A percentile compares a stretch with the other conserved stretches of the same genome.
phyloP scores from a whole-genome alignment of 2,888 invertebrate species.

The Arctia plantaginis region DNA sequence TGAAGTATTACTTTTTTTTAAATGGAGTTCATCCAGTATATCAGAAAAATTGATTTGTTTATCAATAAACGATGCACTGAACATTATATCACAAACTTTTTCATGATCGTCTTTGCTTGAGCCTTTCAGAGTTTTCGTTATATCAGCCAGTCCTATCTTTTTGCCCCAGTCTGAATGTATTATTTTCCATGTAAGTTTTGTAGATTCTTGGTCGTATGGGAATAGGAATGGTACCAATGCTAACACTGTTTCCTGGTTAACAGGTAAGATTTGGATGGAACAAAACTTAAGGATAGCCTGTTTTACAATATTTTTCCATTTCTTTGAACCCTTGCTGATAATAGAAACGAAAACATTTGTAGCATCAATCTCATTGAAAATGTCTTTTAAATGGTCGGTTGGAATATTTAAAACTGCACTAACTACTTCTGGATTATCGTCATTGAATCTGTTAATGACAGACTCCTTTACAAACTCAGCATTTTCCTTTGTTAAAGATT shows the following conservation, averaged over 20 bases:
- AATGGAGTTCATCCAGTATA: constrained; percentile 63
- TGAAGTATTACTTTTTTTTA: constrained; percentile 68
- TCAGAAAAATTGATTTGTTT: constrained; percentile 61
- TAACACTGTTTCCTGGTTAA: constrained; percentile 86
- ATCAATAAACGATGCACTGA: constrained; percentile 69
- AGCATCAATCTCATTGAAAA: constrained; percentile 78
- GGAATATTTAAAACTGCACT: constrained; percentile 83
- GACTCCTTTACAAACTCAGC: constrained; percentile 88
- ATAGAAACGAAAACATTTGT: constrained; percentile 83
- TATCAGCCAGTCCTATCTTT: constrained; percentile 64
- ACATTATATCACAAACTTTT: constrained; percentile 66
- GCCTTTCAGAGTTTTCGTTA: constrained; percentile 52
- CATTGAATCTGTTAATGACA: constrained; percentile 88
- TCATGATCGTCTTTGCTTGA: constrained; percentile 57
- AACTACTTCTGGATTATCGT: constrained; percentile 89
- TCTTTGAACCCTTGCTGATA: constrained; percentile 73
- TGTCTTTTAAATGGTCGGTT: constrained; percentile 64
- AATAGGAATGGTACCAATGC: constrained; percentile 88
- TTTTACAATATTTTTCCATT: constrained; percentile 76
- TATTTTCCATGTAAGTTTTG: constrained; percentile 67
- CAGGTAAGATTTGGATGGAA: constrained; percentile 71
- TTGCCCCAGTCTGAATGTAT: constrained; percentile 74
- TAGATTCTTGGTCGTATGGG: constrained; percentile 75
- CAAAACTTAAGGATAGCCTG: constrained; percentile 82
- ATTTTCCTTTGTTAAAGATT: constrained; percentile 80